phyloP scores from a whole-genome alignment of 2,797 vertebrate genomes.

The Hapalemur alaotrensis region DNA sequence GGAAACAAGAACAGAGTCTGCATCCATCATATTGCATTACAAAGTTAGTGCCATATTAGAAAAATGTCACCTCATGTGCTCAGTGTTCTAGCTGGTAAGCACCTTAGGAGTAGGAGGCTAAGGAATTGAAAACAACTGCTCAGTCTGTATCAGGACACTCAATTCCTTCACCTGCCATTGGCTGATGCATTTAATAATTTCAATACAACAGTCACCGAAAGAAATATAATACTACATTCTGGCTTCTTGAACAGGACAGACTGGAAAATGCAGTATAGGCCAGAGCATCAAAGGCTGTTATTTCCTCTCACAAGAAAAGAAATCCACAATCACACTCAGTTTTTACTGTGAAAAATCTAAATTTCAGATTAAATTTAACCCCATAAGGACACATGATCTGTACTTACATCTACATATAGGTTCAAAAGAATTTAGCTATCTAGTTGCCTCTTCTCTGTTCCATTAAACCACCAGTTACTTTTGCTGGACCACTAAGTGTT shows the following conservation, averaged over 20 bases:
- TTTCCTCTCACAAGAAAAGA: constrained; percentile 29
- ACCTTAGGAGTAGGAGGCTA: neutral
- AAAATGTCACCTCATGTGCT: neutral
- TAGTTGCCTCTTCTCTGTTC: neutral
- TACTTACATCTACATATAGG: neutral
- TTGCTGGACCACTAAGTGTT: neutral
- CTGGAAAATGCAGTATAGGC: neutral
- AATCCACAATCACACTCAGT: neutral
- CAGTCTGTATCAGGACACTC: neutral
- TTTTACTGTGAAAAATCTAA: constrained; percentile 16
- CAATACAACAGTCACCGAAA: neutral
- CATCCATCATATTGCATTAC: neutral
- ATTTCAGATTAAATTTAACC: constrained; percentile 14
- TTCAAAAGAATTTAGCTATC: neutral
- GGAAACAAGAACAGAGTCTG: neutral
- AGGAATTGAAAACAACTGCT: neutral
- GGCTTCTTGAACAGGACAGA: constrained; percentile 34
- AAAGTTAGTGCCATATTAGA: neutral
- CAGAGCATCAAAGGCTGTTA: neutral
- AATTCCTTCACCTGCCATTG: neutral
- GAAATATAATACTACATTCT: constrained; percentile 1
- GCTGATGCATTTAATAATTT: neutral
- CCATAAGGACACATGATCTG: neutral
- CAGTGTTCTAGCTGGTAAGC: constrained; percentile 1
- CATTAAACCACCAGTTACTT: neutral